Conservation (phyloP, 2,888 invertebrate genomes). For the Malthinus seriepunctatus region DNA sequence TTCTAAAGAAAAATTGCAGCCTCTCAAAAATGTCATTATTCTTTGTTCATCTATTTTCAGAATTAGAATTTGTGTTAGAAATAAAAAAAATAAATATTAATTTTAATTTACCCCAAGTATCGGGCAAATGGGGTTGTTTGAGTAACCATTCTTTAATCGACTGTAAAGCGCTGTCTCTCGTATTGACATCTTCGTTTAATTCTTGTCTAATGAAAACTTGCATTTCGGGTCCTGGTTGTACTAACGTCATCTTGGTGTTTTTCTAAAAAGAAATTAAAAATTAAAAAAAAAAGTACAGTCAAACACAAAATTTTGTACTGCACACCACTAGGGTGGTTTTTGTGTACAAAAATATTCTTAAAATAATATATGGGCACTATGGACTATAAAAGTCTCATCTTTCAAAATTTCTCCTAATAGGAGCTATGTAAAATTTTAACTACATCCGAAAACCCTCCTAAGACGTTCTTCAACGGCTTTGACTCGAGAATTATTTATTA, state of each 20-base stretch:
- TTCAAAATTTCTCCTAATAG: too few species aligned
- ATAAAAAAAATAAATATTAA: too few species aligned
- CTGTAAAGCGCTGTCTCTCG: constrained; percentile 61
- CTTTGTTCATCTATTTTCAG: constrained; percentile 78
- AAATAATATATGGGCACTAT: too few species aligned
- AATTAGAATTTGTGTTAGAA: too few species aligned
- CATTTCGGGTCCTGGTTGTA: constrained; percentile 55
- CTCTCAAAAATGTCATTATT: constrained; percentile 79
- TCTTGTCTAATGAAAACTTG: constrained; percentile 55
- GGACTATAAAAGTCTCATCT: too few species aligned
- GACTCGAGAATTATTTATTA: too few species aligned
- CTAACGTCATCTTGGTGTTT: constrained; percentile 55
- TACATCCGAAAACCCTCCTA: too few species aligned
- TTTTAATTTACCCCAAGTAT: constrained; percentile 61
- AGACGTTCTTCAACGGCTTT: too few species aligned
- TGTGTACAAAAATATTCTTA: too few species aligned
- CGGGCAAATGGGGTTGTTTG: constrained; percentile 69
- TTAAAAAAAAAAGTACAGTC: too few species aligned
- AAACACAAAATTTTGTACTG: too few species aligned
- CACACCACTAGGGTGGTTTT: background rate
- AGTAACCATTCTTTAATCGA: constrained; percentile 70
- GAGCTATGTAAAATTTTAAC: too few species aligned
- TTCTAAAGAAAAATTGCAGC: constrained; percentile 85
- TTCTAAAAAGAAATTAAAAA: background rate
- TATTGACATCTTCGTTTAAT: constrained; percentile 61